Evolutionary conservation across 2,888 invertebrate genomes (phyloP), one percentile per base, ranked within the genome.

Genomic region (Crocallis elinguaria): DNA sequence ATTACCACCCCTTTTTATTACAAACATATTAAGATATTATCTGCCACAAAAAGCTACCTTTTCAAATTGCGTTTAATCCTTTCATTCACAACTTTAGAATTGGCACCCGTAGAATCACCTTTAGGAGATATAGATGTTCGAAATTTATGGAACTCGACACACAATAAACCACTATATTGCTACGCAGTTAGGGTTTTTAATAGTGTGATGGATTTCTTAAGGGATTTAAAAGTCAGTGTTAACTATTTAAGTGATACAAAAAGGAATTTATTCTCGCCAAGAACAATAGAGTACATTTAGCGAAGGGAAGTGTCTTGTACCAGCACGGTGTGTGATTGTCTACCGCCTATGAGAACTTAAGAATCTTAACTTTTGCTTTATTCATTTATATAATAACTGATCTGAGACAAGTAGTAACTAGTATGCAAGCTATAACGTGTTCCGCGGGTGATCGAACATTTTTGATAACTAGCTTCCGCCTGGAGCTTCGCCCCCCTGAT

Each of bases 1-100:
- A 90, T 90, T 89, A 88, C 75, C 72, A 73, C 71, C 82, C 80
- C 76, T 83, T 84, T 82, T 84, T 82, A 86, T 87, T 80, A 85
- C 77, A 86, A 84, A 77, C 83, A 85, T 84, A 90, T 90, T 88
- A 89, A 88, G 88, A 89, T 88, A 87, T 86, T 77, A 89, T 90
- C 88, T 72, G 66, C 45, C 68, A 79, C 72, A 75, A 86, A 86
- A 86, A 82, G 69, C 72, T 61, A 67, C 71, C 82, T 82, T 82
- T 80, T 84, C 77, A 83, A 79, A 83, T 57, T 79, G 69, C 69
- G 73, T 72, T 77, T 84, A 88, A 88, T 88, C 88, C 88, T 79
- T 80, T 80, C 68, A 79, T 84, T 80, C 75, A 69, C 48, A 37
- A 55, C 63, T 62, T 61, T 55, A 62, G 60, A 69, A 66, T 62